Evolutionary conservation across 2,113 vertebrate species (phyloP).

Genomic region (Seriola quinqueradiata): DNA sequence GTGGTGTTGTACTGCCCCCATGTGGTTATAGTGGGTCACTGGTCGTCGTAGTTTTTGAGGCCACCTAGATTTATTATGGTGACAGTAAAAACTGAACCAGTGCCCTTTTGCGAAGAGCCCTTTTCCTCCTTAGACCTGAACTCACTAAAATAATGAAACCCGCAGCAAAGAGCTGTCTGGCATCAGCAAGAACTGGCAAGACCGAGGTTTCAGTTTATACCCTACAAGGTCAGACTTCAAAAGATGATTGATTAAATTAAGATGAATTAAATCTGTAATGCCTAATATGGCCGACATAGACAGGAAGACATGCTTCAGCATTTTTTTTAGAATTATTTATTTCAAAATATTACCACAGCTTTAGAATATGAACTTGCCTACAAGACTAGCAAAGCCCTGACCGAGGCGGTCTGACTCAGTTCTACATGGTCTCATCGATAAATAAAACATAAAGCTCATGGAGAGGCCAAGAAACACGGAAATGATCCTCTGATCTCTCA

Average conservation of each 20-base stretch:
- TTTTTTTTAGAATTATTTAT: constrained; percentile 70
- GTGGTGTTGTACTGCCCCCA: constrained; percentile 82
- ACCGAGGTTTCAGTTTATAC: constrained; percentile 35
- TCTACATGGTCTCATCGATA: constrained; percentile 56
- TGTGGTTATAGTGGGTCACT: constrained; percentile 57
- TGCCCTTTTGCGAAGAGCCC: constrained; percentile 77
- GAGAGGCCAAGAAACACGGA: constrained; percentile 33
- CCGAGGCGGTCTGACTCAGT: constrained; percentile 47
- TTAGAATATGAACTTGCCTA: constrained; percentile 45
- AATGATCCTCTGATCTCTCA: constrained; percentile 38
- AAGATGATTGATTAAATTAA: constrained; percentile 69
- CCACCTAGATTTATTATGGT: constrained; percentile 84
- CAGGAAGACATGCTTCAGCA: constrained; percentile 52
- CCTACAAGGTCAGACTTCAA: constrained; percentile 72
- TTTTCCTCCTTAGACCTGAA: constrained; percentile 64
- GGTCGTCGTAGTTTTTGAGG: constrained; percentile 73
- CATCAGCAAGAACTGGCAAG: constrained; percentile 67
- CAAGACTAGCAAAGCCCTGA: constrained; percentile 27
- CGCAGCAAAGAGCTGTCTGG: constrained; percentile 61
- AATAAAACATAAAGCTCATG: constrained; percentile 73
- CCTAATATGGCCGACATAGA: constrained; percentile 37
- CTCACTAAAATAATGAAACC: constrained; percentile 76
- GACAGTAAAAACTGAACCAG: constrained; percentile 79
- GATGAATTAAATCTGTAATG: constrained; percentile 62
- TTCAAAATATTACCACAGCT: constrained; percentile 61